Conservation (phyloP, 2,888 invertebrate species). For the Mechanitis mazaeus region DNA sequence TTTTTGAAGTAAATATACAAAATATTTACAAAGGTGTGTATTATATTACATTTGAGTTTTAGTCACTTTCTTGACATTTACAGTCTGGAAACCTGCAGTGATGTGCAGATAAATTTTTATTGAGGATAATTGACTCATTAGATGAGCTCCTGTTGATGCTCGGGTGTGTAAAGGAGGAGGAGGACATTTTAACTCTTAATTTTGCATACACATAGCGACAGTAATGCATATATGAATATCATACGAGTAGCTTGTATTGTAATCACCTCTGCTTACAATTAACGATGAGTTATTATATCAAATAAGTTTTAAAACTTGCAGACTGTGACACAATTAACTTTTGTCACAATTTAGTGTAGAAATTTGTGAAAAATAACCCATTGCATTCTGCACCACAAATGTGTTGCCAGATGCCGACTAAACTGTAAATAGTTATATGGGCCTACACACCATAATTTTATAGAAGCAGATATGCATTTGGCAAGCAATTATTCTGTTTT, state of each 20-base stretch:
- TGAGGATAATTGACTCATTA: conserved; percentile 31
- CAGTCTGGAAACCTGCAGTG: conserved; percentile 39
- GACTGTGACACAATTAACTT: conserved; percentile 66
- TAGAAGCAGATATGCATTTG: neutral
- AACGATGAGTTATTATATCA: conserved; percentile 53
- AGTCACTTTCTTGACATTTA: conserved; percentile 43
- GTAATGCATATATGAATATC: conserved; percentile 56
- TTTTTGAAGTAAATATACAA: conserved; percentile 78
- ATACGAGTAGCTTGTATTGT: conserved; percentile 73
- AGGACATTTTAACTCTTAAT: conserved; percentile 56
- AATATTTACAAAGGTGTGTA: conserved; percentile 75
- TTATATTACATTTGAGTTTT: conserved; percentile 64
- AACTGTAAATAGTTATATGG: conserved; percentile 74
- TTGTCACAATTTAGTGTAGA: conserved; percentile 74
- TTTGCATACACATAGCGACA: conserved; percentile 63
- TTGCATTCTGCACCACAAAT: conserved; percentile 73
- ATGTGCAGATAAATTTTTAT: conserved; percentile 34
- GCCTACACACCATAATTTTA: neutral
- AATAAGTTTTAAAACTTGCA: conserved; percentile 49
- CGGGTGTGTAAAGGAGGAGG: conserved; percentile 51
- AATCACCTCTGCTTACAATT: conserved; percentile 67
- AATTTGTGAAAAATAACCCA: conserved; percentile 67
- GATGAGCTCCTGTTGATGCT: conserved; percentile 41
- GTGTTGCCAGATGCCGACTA: conserved; percentile 72
- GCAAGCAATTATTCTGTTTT: neutral